Conservation (phyloP, 1,140 invertebrate genomes). For the Bombus sibiricus region DNA sequence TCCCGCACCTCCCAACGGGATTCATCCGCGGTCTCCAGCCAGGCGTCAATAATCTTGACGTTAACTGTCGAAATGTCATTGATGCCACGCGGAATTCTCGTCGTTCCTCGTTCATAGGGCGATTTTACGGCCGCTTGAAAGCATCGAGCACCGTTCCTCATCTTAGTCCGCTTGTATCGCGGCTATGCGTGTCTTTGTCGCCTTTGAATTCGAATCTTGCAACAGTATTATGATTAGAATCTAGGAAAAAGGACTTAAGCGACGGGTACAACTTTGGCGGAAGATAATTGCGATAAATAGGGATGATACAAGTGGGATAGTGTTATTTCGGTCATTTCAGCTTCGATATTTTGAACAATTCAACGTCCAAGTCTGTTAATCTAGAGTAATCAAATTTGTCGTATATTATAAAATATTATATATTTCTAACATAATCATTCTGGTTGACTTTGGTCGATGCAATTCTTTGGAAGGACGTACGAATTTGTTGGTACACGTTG, state of each 20-base stretch:
- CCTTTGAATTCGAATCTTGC: background rate
- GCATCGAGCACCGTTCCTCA: background rate
- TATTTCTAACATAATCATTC: no score
- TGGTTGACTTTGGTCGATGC: background rate
- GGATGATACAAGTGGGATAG: no score
- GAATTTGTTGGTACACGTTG: slow-evolving; percentile 22
- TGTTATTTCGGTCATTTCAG: no score
- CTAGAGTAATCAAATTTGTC: background rate
- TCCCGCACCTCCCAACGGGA: slow-evolving; percentile 2
- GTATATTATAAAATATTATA: background rate
- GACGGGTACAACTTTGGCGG: background rate
- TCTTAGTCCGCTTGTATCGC: background rate
- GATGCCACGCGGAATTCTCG: slow-evolving; percentile 59
- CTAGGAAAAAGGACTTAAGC: background rate
- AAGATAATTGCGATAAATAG: background rate
- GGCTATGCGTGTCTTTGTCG: no score
- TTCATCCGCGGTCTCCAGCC: background rate
- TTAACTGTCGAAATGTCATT: slow-evolving; percentile 65
- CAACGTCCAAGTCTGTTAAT: no score
- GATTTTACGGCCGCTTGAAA: slow-evolving; percentile 49
- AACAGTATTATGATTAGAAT: background rate
- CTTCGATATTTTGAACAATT: no score
- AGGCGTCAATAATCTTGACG: slow-evolving; percentile 64
- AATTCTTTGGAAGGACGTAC: background rate
- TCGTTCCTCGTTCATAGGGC: slow-evolving; percentile 37